Percentiles rank a stretch among this genome's conserved stretches.
Evolutionary conservation across 2,888 invertebrate species (phyloP).

Genomic region (Invenusta paracnida): DNA sequence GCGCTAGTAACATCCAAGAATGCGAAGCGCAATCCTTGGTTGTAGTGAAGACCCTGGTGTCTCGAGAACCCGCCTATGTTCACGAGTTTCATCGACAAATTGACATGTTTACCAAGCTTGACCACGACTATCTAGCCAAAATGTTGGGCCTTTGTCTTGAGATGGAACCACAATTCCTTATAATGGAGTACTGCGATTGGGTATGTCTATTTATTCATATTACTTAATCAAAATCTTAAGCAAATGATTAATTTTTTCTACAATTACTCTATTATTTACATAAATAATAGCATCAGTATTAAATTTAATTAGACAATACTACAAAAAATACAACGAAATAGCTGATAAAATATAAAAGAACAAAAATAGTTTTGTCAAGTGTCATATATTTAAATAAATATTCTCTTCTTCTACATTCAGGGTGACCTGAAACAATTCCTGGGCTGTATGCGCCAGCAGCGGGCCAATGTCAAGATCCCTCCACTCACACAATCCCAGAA

Average conservation of each 20-base stretch:
- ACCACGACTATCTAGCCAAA: conserved; percentile 74
- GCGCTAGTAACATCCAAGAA: conserved; percentile 64
- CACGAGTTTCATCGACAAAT: conserved; percentile 79
- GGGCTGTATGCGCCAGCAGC: conserved; percentile 64
- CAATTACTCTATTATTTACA: background rate
- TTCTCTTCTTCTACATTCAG: no score
- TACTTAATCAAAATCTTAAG: no score
- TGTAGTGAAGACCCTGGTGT: conserved; percentile 57
- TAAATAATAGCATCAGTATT: no score
- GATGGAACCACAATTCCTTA: conserved; percentile 77
- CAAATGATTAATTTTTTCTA: conserved; percentile 31
- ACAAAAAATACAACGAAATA: no score
- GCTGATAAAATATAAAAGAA: no score
- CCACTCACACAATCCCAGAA: conserved; percentile 64
- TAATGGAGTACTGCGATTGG: conserved; percentile 88
- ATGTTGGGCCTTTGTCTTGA: conserved; percentile 73
- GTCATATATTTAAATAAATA: no score
- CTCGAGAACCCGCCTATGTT: conserved; percentile 53
- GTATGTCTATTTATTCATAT: conserved; percentile 63
- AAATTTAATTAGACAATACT: no score
- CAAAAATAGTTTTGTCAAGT: no score
- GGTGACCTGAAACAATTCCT: conserved; percentile 78
- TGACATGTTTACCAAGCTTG: conserved; percentile 77
- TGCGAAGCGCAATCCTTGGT: conserved; percentile 55
- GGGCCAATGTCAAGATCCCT: conserved; percentile 64